Percentiles rank a stretch among this genome's conserved stretches.
phyloP scores from a whole-genome alignment of 2,888 invertebrate genomes.

The Polydesmus complanatus region DNA sequence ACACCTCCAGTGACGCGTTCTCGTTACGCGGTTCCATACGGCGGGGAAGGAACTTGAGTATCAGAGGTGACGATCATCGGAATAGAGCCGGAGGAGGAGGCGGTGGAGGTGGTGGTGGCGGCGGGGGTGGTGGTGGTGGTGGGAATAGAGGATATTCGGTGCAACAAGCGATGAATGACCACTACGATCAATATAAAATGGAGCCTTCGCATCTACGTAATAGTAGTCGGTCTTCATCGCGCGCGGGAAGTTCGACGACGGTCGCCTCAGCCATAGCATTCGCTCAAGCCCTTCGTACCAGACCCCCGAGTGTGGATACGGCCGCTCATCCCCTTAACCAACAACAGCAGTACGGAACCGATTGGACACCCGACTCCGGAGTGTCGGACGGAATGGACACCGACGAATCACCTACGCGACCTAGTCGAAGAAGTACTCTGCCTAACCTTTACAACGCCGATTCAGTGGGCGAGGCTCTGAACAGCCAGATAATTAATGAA shows the following conservation, averaged over 20 bases:
- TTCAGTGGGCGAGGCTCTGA: conserved; percentile 12
- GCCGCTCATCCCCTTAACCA: background rate
- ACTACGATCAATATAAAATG: conserved; percentile 90
- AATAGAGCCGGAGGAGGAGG: too few relatives aligned
- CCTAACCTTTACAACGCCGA: conserved; percentile 20
- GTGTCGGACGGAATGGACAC: conserved; percentile 25
- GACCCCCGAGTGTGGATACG: conserved; percentile 4
- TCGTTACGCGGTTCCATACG: conserved; percentile 11
- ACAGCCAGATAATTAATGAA: conserved; percentile 16
- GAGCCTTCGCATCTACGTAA: conserved; percentile 47
- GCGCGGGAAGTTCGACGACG: conserved; percentile 30
- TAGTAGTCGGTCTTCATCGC: conserved; percentile 42
- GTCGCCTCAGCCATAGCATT: conserved; percentile 45
- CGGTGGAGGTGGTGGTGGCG: background rate
- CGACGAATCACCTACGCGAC: conserved; percentile 22
- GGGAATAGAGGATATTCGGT: conserved; percentile 27
- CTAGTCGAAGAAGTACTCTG: conserved; percentile 19
- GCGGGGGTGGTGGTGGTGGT: background rate
- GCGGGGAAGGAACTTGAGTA: conserved; percentile 9
- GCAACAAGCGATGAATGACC: conserved; percentile 62
- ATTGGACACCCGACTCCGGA: conserved; percentile 26
- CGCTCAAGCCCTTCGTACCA: conserved; percentile 10
- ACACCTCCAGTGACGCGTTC: conserved; percentile 12
- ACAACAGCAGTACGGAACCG: conserved; percentile 20
- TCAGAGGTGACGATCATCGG: conserved; percentile 35